phyloP scores from a whole-genome alignment of 2,888 invertebrate genomes.

The Opisthograptis luteolata region DNA sequence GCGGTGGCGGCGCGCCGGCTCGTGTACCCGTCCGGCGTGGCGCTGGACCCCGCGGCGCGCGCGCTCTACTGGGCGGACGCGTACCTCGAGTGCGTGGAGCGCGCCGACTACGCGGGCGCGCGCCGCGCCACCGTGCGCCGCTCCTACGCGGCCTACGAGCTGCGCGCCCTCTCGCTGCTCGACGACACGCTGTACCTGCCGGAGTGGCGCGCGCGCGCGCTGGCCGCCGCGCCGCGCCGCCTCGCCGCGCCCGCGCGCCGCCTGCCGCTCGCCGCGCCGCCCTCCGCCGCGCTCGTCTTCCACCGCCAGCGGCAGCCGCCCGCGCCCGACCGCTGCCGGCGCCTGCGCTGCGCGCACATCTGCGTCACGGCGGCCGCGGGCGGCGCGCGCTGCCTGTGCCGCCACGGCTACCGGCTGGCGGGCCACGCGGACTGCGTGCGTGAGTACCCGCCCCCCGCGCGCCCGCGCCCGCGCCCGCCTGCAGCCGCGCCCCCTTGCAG shows the following conservation, averaged over 20 bases:
- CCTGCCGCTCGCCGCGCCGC: slow-evolving; percentile 56
- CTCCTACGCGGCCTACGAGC: slow-evolving; percentile 83
- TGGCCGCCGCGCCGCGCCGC: slow-evolving; percentile 78
- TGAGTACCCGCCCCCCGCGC: slow-evolving; percentile 57
- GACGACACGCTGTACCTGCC: slow-evolving; percentile 90
- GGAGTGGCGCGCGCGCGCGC: slow-evolving; percentile 87
- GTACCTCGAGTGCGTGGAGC: slow-evolving; percentile 91
- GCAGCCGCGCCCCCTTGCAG: slow-evolving; percentile 51
- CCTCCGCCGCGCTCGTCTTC: slow-evolving; percentile 88
- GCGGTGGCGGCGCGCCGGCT: slow-evolving; percentile 87
- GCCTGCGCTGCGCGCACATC: slow-evolving; percentile 91
- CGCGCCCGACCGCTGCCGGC: slow-evolving; percentile 87
- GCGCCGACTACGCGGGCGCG: slow-evolving; percentile 90
- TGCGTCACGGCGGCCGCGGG: slow-evolving; percentile 87
- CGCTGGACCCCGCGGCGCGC: slow-evolving; percentile 88
- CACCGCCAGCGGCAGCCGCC: slow-evolving; percentile 92
- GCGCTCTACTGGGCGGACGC: slow-evolving; percentile 92
- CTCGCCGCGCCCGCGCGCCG: slow-evolving; percentile 20
- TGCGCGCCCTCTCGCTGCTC: slow-evolving; percentile 89
- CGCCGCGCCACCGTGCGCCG: slow-evolving; percentile 85
- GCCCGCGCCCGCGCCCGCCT: not conserved
- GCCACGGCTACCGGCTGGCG: slow-evolving; percentile 87
- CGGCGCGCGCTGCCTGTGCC: slow-evolving; percentile 86
- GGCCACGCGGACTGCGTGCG: slow-evolving; percentile 85
- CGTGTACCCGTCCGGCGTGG: slow-evolving; percentile 90